phyloP scores from a whole-genome alignment of 2,113 vertebrate species.

The Saccopteryx bilineata region DNA sequence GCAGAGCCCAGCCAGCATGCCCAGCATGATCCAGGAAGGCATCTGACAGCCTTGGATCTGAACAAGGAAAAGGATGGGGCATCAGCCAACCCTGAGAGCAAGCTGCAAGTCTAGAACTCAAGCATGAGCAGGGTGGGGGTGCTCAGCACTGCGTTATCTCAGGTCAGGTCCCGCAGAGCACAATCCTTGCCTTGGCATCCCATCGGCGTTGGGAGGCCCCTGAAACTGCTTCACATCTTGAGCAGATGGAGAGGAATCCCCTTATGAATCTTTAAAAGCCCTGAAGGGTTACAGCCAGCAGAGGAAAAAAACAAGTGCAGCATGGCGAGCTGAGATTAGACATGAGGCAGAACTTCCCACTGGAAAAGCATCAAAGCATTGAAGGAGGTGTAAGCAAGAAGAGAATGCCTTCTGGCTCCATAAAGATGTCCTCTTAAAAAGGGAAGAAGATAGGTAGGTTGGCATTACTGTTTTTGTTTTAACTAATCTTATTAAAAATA shows the following conservation, averaged over 20 bases:
- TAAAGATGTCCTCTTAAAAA: not conserved
- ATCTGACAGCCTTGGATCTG: not conserved
- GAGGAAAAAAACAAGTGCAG: not conserved
- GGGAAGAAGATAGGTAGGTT: not conserved
- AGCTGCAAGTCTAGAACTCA: not conserved
- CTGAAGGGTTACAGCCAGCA: not conserved
- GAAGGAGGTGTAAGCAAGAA: not conserved
- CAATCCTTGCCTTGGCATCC: not conserved
- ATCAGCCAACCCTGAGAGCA: not conserved
- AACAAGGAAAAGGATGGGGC: not conserved
- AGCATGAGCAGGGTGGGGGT: not conserved
- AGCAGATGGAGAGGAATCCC: constrained; percentile 7
- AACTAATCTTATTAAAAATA: constrained; percentile 33
- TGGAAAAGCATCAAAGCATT: not conserved
- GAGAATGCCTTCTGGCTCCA: not conserved
- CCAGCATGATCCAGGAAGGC: not conserved
- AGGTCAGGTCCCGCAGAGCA: not conserved
- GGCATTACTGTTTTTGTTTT: not conserved
- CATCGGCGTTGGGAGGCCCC: not conserved
- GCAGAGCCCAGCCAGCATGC: not conserved
- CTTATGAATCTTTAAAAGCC: not conserved
- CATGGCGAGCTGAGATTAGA: not conserved
- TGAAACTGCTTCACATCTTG: not conserved
- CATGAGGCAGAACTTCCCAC: constrained; percentile 23
- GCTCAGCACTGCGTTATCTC: not conserved